phyloP scores from a whole-genome alignment of 2,797 vertebrate genomes.

The Distichodus sexfasciatus region DNA sequence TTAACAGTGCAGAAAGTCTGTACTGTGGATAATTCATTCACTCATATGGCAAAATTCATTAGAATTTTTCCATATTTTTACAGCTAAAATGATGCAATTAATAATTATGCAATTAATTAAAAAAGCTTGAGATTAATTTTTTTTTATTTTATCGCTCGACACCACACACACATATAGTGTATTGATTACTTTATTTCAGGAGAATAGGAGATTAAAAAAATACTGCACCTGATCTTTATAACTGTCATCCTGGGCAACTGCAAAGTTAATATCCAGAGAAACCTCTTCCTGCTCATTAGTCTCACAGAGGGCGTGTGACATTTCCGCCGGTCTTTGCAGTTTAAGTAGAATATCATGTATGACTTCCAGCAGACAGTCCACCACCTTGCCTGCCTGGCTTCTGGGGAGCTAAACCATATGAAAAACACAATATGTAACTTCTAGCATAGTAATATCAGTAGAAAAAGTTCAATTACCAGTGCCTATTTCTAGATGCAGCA shows the following conservation, averaged over 20 bases:
- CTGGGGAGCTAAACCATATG: conserved; percentile 62
- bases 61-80: too few relatives aligned
- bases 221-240: conserved; percentile 76
- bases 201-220: not conserved
- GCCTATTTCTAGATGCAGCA: too few relatives aligned
- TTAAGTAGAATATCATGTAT: conserved; percentile 71
- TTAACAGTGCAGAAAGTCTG: too few relatives aligned
- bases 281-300: conserved; percentile 64
- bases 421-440: not conserved
- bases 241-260: conserved; percentile 55
- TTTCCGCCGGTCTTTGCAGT: conserved; percentile 60
- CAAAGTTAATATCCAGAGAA: conserved; percentile 73
- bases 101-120: too few relatives aligned
- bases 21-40: too few relatives aligned
- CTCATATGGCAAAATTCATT: too few relatives aligned
- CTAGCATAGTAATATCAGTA: not conserved
- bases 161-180: too few relatives aligned
- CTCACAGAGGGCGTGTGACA: conserved; percentile 44
- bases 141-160: too few relatives aligned
- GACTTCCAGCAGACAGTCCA: conserved; percentile 73
- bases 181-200: too few relatives aligned
- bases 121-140: too few relatives aligned
- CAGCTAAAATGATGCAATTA: too few relatives aligned
- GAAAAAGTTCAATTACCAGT: too few relatives aligned
- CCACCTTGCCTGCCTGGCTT: conserved; percentile 47